Conservation (phyloP, 2,113 vertebrate species). For the Mastomys coucha region DNA sequence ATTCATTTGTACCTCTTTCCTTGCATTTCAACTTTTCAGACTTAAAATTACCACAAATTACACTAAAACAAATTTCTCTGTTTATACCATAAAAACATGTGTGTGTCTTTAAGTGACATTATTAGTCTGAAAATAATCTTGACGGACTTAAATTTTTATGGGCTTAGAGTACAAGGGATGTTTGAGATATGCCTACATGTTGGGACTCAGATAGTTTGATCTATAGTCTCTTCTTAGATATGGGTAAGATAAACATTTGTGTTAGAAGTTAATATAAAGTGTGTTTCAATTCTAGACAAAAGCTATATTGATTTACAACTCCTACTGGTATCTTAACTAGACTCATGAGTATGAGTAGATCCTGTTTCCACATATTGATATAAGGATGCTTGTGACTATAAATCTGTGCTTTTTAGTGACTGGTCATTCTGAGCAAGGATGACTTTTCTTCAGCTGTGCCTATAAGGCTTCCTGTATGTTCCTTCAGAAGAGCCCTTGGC, state of each 20-base stretch:
- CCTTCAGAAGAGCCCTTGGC: neutral
- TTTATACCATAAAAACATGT: neutral
- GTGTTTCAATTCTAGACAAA: neutral
- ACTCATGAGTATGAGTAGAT: neutral
- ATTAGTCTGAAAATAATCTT: neutral
- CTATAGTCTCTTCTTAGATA: neutral
- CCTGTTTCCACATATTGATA: neutral
- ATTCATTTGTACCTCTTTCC: neutral
- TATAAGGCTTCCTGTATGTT: neutral
- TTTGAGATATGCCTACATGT: neutral
- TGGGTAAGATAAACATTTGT: neutral
- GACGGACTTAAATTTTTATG: neutral
- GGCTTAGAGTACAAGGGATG: neutral
- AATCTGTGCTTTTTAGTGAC: neutral
- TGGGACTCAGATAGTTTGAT: neutral
- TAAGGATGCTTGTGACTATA: neutral
- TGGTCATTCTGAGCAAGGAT: neutral
- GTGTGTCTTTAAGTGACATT: neutral
- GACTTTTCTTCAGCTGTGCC: neutral
- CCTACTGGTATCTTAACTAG: neutral
- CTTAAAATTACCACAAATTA: neutral
- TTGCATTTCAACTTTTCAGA: neutral
- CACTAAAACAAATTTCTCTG: neutral
- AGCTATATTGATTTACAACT: neutral
- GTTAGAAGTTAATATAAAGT: neutral